These are phyloP conservation scores for Tetanocera ferruginea DNA, from an alignment of 2,888 invertebrate species.

Conservation along the genomic window DNA sequence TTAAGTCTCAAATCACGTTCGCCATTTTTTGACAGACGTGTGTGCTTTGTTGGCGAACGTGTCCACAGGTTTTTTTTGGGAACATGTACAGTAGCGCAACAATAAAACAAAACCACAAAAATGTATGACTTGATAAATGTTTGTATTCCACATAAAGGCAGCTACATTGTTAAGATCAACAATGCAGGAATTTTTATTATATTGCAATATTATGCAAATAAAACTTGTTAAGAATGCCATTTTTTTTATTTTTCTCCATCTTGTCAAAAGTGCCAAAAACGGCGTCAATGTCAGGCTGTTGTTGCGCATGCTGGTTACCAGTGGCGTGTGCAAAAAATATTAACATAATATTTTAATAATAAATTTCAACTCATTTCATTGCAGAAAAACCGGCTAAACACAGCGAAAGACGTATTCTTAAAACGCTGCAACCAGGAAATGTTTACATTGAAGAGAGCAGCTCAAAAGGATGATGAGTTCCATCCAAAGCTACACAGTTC, in stretches of 20 bases:
- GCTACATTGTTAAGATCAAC: too few relatives aligned
- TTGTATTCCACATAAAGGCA: too few relatives aligned
- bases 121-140: too few relatives aligned
- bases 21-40: constrained; percentile 36
- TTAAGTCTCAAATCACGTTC: constrained; percentile 38
- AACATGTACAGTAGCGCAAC: neutral
- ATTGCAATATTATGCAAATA: too few relatives aligned
- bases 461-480: constrained; percentile 60
- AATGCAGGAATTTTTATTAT: too few relatives aligned
- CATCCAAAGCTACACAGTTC: neutral
- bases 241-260: neutral
- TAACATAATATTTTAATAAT: neutral
- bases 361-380: constrained; percentile 37
- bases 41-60: neutral
- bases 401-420: constrained; percentile 63
- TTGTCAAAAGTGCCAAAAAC: neutral
- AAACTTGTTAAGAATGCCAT: neutral
- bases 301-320: neutral
- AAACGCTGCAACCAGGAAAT: constrained; percentile 66
- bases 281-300: neutral
- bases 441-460: constrained; percentile 68
- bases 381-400: constrained; percentile 60
- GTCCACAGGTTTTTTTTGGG: neutral
- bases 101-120: neutral
- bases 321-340: neutral